Evolutionary conservation across 30 jellyfish, hydroid and myxozoan species (phyloP).

Genomic region (Turritopsis dohrnii): DNA sequence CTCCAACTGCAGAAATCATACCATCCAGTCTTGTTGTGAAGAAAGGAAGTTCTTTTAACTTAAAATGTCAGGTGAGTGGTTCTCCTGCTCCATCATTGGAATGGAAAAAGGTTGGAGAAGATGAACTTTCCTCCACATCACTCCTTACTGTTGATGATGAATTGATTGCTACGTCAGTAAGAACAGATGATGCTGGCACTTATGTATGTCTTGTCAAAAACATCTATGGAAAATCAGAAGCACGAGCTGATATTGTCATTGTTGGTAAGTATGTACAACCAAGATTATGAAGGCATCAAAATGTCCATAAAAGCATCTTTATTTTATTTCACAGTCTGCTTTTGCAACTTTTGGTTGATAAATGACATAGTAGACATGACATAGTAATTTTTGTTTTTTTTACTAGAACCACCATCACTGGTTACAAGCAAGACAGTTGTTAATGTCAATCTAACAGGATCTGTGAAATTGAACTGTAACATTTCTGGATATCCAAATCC

Average conservation of each 20-base stretch:
- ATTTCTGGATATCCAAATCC: conserved; percentile 81
- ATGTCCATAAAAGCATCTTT: too few species aligned
- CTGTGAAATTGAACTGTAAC: conserved; percentile 42
- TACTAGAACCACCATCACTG: conserved; percentile 75
- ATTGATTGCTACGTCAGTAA: conserved; percentile 18
- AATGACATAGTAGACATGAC: too few species aligned
- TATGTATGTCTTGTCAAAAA: not conserved
- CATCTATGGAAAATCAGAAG: conserved; percentile 7
- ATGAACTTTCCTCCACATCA: conserved; percentile 15
- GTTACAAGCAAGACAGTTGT: conserved; percentile 30
- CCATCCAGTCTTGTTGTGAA: conserved; percentile 50
- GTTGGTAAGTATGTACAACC: conserved; percentile 47
- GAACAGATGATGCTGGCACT: conserved; percentile 19
- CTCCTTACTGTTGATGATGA: conserved; percentile 10
- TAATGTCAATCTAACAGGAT: conserved; percentile 41
- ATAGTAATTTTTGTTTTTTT: too few species aligned
- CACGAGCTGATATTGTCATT: conserved; percentile 48
- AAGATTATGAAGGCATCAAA: too few species aligned
- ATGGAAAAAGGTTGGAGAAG: conserved; percentile 38
- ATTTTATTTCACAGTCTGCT: too few species aligned
- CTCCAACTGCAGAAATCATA: conserved; percentile 44
- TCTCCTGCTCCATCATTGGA: conserved; percentile 39
- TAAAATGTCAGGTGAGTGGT: conserved; percentile 56
- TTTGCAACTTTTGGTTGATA: too few species aligned
- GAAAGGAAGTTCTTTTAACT: conserved; percentile 53